Evolutionary conservation across 2,797 vertebrate genomes (phyloP).

Genomic region (Lycodopsis pacificus): DNA sequence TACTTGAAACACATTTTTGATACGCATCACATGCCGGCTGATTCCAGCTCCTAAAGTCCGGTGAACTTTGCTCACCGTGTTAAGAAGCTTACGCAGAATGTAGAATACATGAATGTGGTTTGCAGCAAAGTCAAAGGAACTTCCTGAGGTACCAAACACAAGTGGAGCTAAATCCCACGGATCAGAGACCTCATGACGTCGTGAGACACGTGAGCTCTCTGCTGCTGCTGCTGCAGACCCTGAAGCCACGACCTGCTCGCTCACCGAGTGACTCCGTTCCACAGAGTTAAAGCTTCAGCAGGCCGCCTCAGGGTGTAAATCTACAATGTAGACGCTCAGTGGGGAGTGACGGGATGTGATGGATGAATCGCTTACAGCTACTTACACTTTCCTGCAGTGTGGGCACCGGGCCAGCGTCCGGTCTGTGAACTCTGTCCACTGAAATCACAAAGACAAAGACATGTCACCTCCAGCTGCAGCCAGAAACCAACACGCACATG

Average conservation of each 20-base stretch:
- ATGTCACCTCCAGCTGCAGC: constrained; percentile 19
- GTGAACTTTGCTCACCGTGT: constrained; percentile 8
- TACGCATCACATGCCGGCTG: background rate
- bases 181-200: constrained; percentile 35
- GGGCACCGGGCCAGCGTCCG: constrained; percentile 93
- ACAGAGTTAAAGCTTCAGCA: background rate
- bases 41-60: background rate
- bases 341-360: background rate
- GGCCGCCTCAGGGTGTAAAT: constrained; percentile 12
- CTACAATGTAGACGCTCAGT: background rate
- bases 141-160: constrained; percentile 7
- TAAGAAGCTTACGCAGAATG: constrained; percentile 38
- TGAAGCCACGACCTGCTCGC: background rate
- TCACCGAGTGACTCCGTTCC: background rate
- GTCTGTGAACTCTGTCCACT: constrained; percentile 97
- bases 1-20: background rate
- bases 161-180: constrained; percentile 16
- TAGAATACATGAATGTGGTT: constrained; percentile 17
- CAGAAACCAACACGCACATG: background rate
- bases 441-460: constrained; percentile 57
- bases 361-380: constrained; percentile 57
- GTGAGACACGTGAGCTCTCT: constrained; percentile 9
- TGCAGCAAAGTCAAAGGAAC: constrained; percentile 12
- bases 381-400: constrained; percentile 97
- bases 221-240: constrained; percentile 5